A percentile compares a stretch with the other conserved stretches of the same genome.
Evolutionary conservation across 2,113 vertebrate species (phyloP).

Genomic region (Mungos mungo): DNA sequence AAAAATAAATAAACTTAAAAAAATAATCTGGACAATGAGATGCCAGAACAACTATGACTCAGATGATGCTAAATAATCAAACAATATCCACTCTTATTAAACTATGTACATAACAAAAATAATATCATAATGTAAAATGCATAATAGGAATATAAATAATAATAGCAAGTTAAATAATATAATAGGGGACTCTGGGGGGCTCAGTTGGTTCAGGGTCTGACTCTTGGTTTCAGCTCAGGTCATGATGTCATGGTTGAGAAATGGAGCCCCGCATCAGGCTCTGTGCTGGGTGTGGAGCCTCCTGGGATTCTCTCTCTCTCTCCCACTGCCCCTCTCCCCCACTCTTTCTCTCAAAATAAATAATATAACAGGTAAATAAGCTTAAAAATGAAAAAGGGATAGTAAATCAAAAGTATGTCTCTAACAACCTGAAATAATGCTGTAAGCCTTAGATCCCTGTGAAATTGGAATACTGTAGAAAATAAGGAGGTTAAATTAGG

Average conservation of each 20-base stretch:
- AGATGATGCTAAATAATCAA: background rate
- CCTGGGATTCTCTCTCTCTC: no score
- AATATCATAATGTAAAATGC: background rate
- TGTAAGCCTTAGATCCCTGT: background rate
- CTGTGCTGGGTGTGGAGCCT: no score
- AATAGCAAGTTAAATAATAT: background rate
- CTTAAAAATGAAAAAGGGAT: background rate
- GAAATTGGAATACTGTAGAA: background rate
- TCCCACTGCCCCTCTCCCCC: no score
- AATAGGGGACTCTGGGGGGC: background rate
- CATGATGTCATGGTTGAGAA: no score
- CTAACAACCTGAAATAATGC: background rate
- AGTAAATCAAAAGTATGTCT: background rate
- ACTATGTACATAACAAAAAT: background rate
- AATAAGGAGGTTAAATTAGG: background rate
- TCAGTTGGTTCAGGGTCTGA: no score
- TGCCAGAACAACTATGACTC: background rate
- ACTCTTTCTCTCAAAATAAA: background rate
- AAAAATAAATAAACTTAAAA: no score
- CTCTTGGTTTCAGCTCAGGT: no score
- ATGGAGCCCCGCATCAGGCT: no score
- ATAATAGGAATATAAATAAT: background rate
- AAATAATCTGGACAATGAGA: background rate
- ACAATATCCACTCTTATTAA: background rate
- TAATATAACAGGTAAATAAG: background rate